These are phyloP conservation scores for Catharus bicknelli DNA, from an alignment of 2,113 vertebrate species.

Conservation along the genomic window DNA sequence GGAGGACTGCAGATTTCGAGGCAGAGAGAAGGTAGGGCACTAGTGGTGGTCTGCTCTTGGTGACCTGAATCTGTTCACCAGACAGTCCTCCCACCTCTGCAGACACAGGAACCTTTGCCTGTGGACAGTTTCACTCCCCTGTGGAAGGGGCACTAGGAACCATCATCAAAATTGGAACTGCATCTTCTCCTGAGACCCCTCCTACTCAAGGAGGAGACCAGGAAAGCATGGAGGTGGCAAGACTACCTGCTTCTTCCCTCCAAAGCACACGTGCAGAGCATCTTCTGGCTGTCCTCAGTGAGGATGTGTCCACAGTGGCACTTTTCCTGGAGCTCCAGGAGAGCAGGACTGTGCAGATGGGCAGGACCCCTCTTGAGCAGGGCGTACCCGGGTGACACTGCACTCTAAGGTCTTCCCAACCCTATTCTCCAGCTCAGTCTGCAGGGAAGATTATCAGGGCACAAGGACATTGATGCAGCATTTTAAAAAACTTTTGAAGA, in stretches of 20 bases:
- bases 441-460: background rate
- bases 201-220: background rate
- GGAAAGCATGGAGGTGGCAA: background rate
- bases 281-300: background rate
- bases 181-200: background rate
- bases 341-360: background rate
- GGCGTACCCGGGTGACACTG: background rate
- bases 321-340: background rate
- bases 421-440: background rate
- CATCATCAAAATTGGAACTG: background rate
- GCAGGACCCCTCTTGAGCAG: background rate
- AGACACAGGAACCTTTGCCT: background rate
- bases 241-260: background rate
- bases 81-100: background rate
- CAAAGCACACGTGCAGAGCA: background rate
- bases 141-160: background rate
- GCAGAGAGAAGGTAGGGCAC: background rate
- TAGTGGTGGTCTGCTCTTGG: background rate
- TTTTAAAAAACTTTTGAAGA: background rate
- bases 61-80: background rate
- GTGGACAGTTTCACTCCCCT: background rate
- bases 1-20: background rate
- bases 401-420: background rate
- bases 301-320: rapidly evolving
- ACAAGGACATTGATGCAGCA: background rate